Base-by-base conservation (phyloP, 2,113 vertebrate genomes). In the Terrapene triunguis region DNA sequence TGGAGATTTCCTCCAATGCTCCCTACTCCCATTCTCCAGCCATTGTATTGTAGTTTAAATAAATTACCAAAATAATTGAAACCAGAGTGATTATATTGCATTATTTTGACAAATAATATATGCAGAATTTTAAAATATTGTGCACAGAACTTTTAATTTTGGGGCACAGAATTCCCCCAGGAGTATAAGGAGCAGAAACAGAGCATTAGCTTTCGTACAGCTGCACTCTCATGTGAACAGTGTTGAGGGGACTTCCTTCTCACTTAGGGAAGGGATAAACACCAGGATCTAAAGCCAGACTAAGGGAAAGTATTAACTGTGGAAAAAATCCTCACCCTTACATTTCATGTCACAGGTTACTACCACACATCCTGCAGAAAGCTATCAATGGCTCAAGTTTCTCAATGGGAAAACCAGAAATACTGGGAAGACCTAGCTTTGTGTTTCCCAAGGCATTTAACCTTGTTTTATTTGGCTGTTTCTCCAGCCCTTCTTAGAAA, bases 251-350 rank as follows among this genome's bases (percentile, higher is more conserved):
- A 10, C 42, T 51, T 84, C 76, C 5, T 29, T 93, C 76, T 81
- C 88, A 29, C 74, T 84, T 80, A n/a, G 7, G 85, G 25, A 74
- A 85, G 55, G 55, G 19, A 80, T 80, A 22, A 8, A 84, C 27
- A 95, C 51, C 88, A 95, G 93, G 79, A 62, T 90, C 78, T 85
- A 89, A 55, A 54, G 88, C 79, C 62, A 96, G 80, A 80, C 89
- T 72, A 42, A 53, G 14, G 92, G 92, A 96, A 98, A 96, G 78
- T 92, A 96, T 96, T 94, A 97, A 88, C 59, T 87, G 54, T 87
- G 57, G 90, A 96, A 98, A 97, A 97, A 93, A 44, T 1, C 1
- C 84, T 96, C 89, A 78, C 65, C 65, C 44, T 85, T 81, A 21
- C 16, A 89, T 96, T 97, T 93, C 82, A 48, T 85, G 89, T 96